Base-by-base conservation (phyloP, 1,140 invertebrate species). In the Heliconius melpomene region DNA sequence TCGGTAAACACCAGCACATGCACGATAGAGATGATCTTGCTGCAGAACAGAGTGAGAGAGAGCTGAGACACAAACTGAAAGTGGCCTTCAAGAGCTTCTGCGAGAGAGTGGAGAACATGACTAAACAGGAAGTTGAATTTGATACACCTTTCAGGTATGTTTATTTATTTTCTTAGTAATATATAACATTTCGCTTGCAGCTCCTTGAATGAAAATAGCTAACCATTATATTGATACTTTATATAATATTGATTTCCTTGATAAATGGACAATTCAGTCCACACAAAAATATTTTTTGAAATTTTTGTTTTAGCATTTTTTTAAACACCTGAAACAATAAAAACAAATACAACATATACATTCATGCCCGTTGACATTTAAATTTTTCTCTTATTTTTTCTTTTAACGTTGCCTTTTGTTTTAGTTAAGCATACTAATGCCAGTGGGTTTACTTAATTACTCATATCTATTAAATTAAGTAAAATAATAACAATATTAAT, bases 1-100 rank as follows among this genome's bases (percentile, higher is more conserved):
- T 99, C 79, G 99, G 99, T 60, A 99, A 99, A 94, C 99, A 99
- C 95, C 99, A 99, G 90, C 98, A 99, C 91, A 99, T 99, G 99
- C 99, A 99, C 89, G 99, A 99, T 94, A 95, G 99, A 71, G 99
- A 99, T 94, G 99, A 99, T 96, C 95, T 99, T 71, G 98, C 99
- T 7, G 98, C 99, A 23, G 99, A 99, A 95, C 99, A 99, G 94
- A 98, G 98, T 70, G 99, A 99, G 95, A 95, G 99, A 80, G 99
- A 99, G 91, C 95, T 99, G 78, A 95, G 99, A 32, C 98, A 99
- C 90, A 99, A 99, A 91, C 95, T 99, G 5, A 99, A 99, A 93
- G 97, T 98, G 9, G 99, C 99, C 16, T 99, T 99, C 91, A 99
- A 99, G 93, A 98, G 97, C 88, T 99, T 99, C 94, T 99, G 98